Conservation (phyloP, 2,113 vertebrate genomes). For the Microtus oregoni region DNA sequence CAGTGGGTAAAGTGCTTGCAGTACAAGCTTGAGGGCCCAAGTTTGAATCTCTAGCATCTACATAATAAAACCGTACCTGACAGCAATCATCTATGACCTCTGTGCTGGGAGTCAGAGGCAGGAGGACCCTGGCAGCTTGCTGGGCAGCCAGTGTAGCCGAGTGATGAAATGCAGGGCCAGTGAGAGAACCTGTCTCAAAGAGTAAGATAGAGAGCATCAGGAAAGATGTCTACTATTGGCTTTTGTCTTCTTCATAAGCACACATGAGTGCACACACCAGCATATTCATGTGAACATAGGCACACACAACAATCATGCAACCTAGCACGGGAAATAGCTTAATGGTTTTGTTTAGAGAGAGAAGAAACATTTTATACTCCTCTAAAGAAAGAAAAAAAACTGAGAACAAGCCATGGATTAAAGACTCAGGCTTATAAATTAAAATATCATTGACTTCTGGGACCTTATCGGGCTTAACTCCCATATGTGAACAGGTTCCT, state of each 20-base stretch:
- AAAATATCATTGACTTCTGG: constrained; percentile 11
- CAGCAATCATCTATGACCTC: accelerated
- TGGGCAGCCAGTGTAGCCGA: not conserved
- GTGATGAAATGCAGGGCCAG: too few relatives aligned
- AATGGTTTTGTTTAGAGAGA: not conserved
- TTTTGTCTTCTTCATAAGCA: not conserved
- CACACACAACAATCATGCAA: not conserved
- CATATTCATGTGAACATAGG: not conserved
- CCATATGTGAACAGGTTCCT: not conserved
- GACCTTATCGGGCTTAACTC: not conserved
- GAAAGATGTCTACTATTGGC: not conserved
- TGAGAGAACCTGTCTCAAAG: not conserved
- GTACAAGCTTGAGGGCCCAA: not conserved
- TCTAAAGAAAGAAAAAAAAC: not conserved
- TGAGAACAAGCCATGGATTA: not conserved
- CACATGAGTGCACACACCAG: not conserved
- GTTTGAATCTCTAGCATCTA: not conserved
- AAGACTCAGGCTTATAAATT: not conserved
- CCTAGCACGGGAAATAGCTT: not conserved
- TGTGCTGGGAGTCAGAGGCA: not conserved
- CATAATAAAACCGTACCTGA: not conserved
- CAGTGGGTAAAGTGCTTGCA: not conserved
- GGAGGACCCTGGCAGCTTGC: not conserved
- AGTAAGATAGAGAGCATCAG: too few relatives aligned
- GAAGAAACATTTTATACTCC: not conserved